Base-by-base conservation (phyloP, 2,888 invertebrate genomes). In the Stomorhina lunata region DNA sequence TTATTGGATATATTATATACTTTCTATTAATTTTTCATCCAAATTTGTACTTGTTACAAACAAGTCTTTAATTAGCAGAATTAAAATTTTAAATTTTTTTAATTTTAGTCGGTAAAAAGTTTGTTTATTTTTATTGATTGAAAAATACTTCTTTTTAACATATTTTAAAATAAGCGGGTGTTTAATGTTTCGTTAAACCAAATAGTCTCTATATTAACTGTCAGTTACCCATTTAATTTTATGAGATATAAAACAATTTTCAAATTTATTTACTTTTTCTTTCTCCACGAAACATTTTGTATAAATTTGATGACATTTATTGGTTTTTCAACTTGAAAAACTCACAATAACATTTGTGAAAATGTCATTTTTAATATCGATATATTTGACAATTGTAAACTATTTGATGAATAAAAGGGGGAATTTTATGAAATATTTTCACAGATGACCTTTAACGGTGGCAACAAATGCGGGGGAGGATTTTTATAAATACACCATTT, bases 251-350 rank as follows among this genome's bases (percentile, higher is more conserved):
- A 86, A 85, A 86, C 88, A 86, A 17, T 61, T 27, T 45, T 2
- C 12, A 20, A 43, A 63, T 2, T 40, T 27, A 85, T 86, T 15
- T 22, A 2, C 3, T 27, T 50, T 2, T 48, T 3, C 22, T 22
- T 22, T 48, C 1, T 48, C 4, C 9, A 1, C 3, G 87, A 86
- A 86, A 85, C 87, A 20, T 48, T 89, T 88, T 88, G n/a, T n/a
- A 90, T 90, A 90, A 90, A 90, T 90, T 89, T 87, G 86, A 88
- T 87, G 88, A 89, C 89, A 89, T 90, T 90, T 90, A 90, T 90
- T 90, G 90, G 88, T 86, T 85, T n/a, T 80, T 77, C 59, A 59
- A 76, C 22, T 66, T 2, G n/a, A 59, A 48, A 59, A 76, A 50
- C 27, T 40, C 59, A 17, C 69, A 55, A 57, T 17, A 66, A 37